Conservation (phyloP, 2,888 invertebrate species). For the Sesia apiformis region DNA sequence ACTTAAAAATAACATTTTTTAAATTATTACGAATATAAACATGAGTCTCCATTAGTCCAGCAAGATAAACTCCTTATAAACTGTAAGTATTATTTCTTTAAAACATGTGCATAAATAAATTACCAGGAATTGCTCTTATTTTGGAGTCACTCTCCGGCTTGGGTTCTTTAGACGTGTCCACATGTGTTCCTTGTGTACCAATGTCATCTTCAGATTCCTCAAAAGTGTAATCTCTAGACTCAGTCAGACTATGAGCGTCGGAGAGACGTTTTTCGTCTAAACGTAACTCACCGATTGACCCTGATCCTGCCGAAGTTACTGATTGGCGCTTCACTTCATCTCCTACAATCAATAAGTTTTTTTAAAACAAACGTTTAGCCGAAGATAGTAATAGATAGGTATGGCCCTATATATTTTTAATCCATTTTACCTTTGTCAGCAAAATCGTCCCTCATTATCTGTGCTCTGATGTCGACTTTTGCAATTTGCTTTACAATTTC, state of each 20-base stretch:
- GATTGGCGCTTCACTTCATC: constrained; percentile 54
- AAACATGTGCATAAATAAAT: background rate
- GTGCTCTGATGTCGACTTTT: constrained; percentile 25
- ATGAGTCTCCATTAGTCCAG: background rate
- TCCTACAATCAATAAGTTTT: constrained; percentile 21
- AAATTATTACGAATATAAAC: background rate
- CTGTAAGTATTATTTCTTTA: constrained; percentile 1
- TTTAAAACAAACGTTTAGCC: background rate
- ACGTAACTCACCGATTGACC: constrained; percentile 54
- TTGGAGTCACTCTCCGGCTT: constrained; percentile 39
- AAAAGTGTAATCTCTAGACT: constrained; percentile 68
- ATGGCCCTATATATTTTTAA: no score
- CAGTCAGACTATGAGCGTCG: constrained; percentile 65
- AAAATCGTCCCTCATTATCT: constrained; percentile 30
- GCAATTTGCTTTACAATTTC: constrained; percentile 24
- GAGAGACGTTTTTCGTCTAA: constrained; percentile 64
- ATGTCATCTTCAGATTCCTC: constrained; percentile 71
- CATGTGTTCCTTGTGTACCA: constrained; percentile 56
- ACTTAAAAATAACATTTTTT: background rate
- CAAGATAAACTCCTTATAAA: background rate
- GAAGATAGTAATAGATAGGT: background rate
- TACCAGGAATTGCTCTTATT: constrained; percentile 27
- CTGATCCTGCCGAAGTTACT: constrained; percentile 62
- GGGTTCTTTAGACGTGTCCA: constrained; percentile 41
- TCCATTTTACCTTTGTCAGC: constrained; percentile 33